Evolutionary conservation across 2,888 invertebrate species (phyloP).

Genomic region (Melieria picta): DNA sequence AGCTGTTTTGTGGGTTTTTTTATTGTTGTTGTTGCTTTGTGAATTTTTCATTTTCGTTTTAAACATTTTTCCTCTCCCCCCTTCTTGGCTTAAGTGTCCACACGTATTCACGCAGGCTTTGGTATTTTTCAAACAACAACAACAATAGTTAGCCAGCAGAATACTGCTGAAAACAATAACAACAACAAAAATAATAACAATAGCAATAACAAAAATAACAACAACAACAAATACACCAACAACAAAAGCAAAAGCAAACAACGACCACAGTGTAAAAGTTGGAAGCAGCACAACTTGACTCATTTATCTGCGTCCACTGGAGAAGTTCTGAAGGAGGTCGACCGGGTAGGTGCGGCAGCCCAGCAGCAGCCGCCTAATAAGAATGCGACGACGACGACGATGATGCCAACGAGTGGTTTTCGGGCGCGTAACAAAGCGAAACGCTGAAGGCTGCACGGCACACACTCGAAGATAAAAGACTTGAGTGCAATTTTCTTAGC

Average conservation of each 20-base stretch:
- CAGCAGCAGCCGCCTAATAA: no score
- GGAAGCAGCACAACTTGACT: slow-evolving; percentile 26
- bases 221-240: slow-evolving; percentile 6
- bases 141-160: slow-evolving; percentile 11
- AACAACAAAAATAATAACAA: slow-evolving; percentile 1
- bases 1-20: neutral
- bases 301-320: slow-evolving; percentile 27
- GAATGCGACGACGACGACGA: no score
- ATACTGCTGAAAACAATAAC: slow-evolving; percentile 10
- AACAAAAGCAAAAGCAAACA: slow-evolving; percentile 10
- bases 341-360: no score
- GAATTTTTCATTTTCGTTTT: slow-evolving; percentile 2
- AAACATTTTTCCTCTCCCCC: neutral
- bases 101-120: no score
- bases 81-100: neutral
- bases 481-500: slow-evolving; percentile 27
- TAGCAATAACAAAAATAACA: slow-evolving; percentile 13
- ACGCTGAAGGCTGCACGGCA: slow-evolving; percentile 15
- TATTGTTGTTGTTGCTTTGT: neutral
- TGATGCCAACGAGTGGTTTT: no score
- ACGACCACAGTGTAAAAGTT: neutral
- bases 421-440: slow-evolving; percentile 11
- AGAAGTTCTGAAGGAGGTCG: slow-evolving; percentile 8
- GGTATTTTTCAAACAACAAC: neutral
- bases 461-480: slow-evolving; percentile 11